Evolutionary conservation across 2,888 invertebrate genomes (phyloP).

Genomic region (Prostheceraeus crozeri): DNA sequence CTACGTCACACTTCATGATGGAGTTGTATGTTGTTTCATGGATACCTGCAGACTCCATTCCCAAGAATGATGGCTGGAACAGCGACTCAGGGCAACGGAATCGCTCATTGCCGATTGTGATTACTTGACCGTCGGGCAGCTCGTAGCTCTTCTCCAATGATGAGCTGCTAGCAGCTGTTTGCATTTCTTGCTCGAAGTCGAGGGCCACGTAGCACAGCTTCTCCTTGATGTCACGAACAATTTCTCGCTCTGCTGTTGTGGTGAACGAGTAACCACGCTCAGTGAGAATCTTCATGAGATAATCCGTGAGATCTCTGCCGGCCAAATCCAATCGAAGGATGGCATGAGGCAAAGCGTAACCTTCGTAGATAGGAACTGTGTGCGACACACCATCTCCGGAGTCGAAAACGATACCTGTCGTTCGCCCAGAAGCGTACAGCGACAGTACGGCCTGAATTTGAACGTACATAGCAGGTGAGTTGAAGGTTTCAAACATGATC

Average conservation of each 20-base stretch:
- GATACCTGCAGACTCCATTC: constrained; percentile 44
- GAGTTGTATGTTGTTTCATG: constrained; percentile 55
- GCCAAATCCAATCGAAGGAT: constrained; percentile 60
- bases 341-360: constrained; percentile 60
- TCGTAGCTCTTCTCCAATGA: constrained; percentile 54
- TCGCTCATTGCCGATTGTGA: constrained; percentile 54
- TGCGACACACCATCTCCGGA: constrained; percentile 85
- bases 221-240: constrained; percentile 63
- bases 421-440: constrained; percentile 81
- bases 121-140: constrained; percentile 53
- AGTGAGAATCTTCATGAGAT: constrained; percentile 61
- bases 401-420: constrained; percentile 82
- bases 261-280: constrained; percentile 46
- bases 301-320: constrained; percentile 61
- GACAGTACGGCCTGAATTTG: constrained; percentile 84
- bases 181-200: constrained; percentile 55
- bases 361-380: constrained; percentile 85
- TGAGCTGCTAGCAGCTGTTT: constrained; percentile 49
- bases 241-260: constrained; percentile 62
- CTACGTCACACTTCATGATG: constrained; percentile 55
- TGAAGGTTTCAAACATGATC: constrained; percentile 60
- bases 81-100: constrained; percentile 53
- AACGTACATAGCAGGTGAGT: constrained; percentile 76
- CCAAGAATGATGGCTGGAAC: constrained; percentile 53
- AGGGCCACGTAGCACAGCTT: constrained; percentile 49